phyloP scores from a whole-genome alignment of 2,888 invertebrate species.

The Iphiclides podalirius region DNA sequence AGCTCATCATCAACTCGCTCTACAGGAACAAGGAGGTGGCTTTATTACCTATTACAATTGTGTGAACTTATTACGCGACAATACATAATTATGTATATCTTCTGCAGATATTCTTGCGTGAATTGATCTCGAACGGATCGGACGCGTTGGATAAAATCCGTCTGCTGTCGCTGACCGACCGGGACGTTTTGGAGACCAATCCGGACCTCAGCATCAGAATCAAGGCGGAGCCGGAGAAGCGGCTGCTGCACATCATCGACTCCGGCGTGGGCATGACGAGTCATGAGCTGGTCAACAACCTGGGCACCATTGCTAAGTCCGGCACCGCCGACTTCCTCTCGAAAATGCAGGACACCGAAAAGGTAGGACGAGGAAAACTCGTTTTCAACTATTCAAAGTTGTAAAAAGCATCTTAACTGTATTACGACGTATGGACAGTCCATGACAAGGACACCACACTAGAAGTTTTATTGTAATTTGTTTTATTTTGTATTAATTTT shows the following conservation, averaged over 20 bases:
- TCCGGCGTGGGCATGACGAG: slow-evolving; percentile 99
- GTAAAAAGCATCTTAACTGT: too few relatives aligned
- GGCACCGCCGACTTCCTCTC: slow-evolving; percentile 97
- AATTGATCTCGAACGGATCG: slow-evolving; percentile 99
- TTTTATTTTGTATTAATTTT: too few relatives aligned
- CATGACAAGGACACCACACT: too few relatives aligned
- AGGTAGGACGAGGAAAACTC: slow-evolving; percentile 36
- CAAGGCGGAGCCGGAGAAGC: slow-evolving; percentile 94
- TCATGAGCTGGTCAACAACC: slow-evolving; percentile 94
- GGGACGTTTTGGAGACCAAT: slow-evolving; percentile 86
- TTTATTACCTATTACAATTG: slow-evolving; percentile 28
- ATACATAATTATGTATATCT: not conserved
- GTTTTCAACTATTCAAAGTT: not conserved
- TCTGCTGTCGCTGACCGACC: slow-evolving; percentile 93
- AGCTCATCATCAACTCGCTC: slow-evolving; percentile 99
- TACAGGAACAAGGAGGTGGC: slow-evolving; percentile 98
- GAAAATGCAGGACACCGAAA: slow-evolving; percentile 88
- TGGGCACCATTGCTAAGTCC: slow-evolving; percentile 99
- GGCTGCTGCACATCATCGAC: slow-evolving; percentile 95
- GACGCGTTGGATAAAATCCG: slow-evolving; percentile 99
- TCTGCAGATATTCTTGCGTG: slow-evolving; percentile 93
- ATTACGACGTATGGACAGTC: too few relatives aligned
- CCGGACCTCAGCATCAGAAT: slow-evolving; percentile 94
- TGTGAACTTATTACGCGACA: too few relatives aligned
- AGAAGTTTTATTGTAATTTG: too few relatives aligned